These are phyloP conservation scores for Dissostichus mawsoni DNA, from an alignment of 2,113 vertebrate species.

Conservation along the genomic window DNA sequence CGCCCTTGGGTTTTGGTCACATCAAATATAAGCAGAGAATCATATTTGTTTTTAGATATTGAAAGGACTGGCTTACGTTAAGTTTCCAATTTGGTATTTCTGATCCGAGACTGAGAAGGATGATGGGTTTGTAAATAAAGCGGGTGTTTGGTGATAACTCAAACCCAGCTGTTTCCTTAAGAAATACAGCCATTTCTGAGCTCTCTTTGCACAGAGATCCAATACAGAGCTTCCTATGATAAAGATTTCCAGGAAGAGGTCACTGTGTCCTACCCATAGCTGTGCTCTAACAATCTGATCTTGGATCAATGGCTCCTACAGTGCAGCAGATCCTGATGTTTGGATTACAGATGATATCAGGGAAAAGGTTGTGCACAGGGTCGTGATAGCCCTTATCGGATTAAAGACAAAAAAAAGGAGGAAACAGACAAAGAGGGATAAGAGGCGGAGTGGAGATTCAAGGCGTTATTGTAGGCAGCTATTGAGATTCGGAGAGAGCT, in stretches of 20 bases:
- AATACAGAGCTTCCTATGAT: too few species aligned
- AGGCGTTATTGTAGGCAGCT: neutral
- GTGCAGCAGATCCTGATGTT: slow-evolving; percentile 14
- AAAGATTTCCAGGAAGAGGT: slow-evolving; percentile 1
- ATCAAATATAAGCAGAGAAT: neutral
- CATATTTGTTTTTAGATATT: too few species aligned
- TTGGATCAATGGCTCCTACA: slow-evolving; percentile 29
- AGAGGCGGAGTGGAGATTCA: neutral
- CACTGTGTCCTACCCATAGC: neutral
- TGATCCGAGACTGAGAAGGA: neutral
- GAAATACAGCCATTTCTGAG: neutral
- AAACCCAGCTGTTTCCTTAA: neutral
- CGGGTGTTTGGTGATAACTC: slow-evolving; percentile 4
- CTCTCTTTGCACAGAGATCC: neutral
- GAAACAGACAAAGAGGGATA: slow-evolving; percentile 7
- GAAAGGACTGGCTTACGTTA: slow-evolving; percentile 11
- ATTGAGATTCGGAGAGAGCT: neutral
- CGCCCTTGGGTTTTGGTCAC: neutral
- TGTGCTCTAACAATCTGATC: neutral
- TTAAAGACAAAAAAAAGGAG: slow-evolving; percentile 15
- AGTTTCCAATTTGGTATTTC: slow-evolving; percentile 9
- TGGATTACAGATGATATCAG: slow-evolving; percentile 37
- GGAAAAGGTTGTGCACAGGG: neutral
- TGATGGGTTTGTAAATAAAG: slow-evolving; percentile 1
- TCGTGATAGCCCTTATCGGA: slow-evolving; percentile 25